A percentile compares a stretch with the other conserved stretches of the same genome.
Evolutionary conservation across 2,797 vertebrate species (phyloP).

Genomic region (Mormyrops boulengeri): DNA sequence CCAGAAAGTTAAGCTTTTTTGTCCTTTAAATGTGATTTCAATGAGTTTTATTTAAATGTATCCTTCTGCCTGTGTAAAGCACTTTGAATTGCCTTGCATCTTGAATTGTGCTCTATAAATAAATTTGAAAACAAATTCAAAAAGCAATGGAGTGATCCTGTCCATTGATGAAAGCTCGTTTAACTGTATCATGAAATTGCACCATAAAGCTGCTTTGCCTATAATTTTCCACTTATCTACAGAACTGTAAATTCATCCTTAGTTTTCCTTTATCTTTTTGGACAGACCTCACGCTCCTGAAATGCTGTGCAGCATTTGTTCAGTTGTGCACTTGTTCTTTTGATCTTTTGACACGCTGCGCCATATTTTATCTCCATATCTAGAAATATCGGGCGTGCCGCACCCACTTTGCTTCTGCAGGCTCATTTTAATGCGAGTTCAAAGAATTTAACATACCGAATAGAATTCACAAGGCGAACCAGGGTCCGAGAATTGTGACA

Average conservation of each 20-base stretch:
- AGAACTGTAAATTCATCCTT: neutral
- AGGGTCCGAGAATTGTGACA: neutral
- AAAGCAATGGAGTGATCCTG: neutral
- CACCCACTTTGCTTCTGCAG: too few species aligned
- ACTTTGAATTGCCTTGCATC: neutral
- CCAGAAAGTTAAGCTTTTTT: neutral
- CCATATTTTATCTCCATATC: neutral
- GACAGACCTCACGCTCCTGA: neutral
- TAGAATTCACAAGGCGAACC: neutral
- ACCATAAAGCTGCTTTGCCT: neutral
- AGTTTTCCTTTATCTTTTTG: neutral
- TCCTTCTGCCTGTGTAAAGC: neutral
- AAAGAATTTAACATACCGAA: neutral
- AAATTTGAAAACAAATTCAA: neutral
- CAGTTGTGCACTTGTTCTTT: too few species aligned
- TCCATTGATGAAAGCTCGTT: neutral
- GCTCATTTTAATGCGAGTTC: neutral
- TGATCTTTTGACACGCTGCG: neutral
- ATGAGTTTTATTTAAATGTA: neutral
- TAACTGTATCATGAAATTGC: neutral
- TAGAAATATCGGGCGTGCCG: neutral
- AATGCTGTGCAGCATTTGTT: neutral
- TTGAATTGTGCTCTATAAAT: neutral
- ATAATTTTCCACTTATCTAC: too few species aligned
- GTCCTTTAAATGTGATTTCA: neutral